These are phyloP conservation scores for Rhaphigaster nebulosa DNA, from an alignment of 2,888 invertebrate genomes.

Conservation along the genomic window DNA sequence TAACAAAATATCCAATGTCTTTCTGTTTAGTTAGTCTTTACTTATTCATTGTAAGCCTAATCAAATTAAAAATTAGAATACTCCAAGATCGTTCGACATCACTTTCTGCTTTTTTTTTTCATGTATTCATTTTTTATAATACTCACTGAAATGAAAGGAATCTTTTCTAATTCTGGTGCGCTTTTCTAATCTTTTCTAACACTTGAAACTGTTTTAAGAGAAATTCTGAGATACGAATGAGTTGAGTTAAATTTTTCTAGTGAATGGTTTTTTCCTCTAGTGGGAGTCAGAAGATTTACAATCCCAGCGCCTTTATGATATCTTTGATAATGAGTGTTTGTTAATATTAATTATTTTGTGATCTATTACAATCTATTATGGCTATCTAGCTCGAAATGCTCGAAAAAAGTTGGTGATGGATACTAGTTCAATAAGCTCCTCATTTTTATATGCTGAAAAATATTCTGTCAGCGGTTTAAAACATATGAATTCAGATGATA, in stretches of 20 bases:
- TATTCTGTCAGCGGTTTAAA: no score
- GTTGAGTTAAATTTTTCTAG: background rate
- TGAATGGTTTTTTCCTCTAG: background rate
- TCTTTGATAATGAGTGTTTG: background rate
- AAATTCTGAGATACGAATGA: background rate
- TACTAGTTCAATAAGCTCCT: no score
- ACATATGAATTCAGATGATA: no score
- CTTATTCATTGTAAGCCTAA: no score
- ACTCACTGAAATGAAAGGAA: background rate
- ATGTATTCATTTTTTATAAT: background rate
- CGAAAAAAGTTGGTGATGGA: no score
- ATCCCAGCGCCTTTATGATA: rapidly evolving
- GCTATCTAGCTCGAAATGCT: no score
- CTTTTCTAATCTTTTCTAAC: background rate
- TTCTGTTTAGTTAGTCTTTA: no score
- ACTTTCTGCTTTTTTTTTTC: background rate
- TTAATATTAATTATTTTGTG: no score
- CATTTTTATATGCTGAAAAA: no score
- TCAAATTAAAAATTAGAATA: background rate
- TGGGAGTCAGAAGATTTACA: background rate
- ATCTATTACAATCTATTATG: no score
- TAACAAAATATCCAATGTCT: no score
- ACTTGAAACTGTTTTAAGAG: no score
- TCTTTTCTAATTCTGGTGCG: background rate
- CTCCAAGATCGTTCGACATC: background rate